Evolutionary conservation across 2,888 invertebrate species (phyloP).

Genomic region (Crossocerus cetratus): DNA sequence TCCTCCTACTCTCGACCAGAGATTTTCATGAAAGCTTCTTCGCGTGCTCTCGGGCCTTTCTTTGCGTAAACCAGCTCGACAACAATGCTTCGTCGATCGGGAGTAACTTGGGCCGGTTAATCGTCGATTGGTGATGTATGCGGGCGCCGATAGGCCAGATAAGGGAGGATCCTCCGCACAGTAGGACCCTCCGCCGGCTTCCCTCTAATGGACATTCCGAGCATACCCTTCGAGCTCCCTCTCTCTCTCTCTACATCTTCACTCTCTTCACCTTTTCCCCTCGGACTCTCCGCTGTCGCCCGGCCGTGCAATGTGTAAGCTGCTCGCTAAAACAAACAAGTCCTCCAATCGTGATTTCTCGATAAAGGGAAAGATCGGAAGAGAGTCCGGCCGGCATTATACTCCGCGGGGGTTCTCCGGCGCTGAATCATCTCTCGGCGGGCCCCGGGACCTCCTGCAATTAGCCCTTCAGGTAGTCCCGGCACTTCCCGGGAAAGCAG

Average conservation of each 20-base stretch:
- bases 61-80: background rate
- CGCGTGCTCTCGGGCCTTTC: background rate
- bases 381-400: background rate
- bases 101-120: slow-evolving; percentile 19
- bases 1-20: background rate
- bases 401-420: background rate
- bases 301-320: background rate
- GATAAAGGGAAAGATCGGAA: slow-evolving; percentile 26
- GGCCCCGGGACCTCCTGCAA: slow-evolving; percentile 27
- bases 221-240: slow-evolving; percentile 22
- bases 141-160: slow-evolving; percentile 29
- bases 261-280: slow-evolving; percentile 8
- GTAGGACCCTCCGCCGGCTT: slow-evolving; percentile 11
- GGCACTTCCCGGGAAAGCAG: slow-evolving; percentile 22
- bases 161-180: slow-evolving; percentile 26
- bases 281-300: background rate
- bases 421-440: slow-evolving; percentile 32
- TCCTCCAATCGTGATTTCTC: slow-evolving; percentile 31
- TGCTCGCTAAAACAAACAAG: slow-evolving; percentile 35
- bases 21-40: slow-evolving; percentile 5
- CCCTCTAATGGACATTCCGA: slow-evolving; percentile 61
- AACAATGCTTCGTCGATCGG: background rate
- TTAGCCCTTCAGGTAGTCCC: slow-evolving; percentile 51
- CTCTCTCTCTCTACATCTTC: too few species aligned
- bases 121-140: slow-evolving; percentile 28